phyloP scores from a whole-genome alignment of 2,113 vertebrate species.

The Oophaga pumilio region DNA sequence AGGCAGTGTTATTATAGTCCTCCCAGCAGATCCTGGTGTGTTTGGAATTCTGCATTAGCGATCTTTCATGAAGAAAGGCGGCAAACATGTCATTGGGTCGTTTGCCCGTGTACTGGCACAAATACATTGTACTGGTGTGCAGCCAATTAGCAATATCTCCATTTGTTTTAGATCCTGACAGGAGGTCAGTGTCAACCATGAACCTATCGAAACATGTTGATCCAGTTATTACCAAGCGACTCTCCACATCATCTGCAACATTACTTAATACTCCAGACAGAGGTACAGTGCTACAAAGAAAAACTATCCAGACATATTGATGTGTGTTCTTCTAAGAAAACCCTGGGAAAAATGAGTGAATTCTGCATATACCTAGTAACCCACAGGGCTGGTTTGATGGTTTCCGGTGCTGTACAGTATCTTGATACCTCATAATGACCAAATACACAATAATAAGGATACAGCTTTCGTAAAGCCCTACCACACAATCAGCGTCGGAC shows the following conservation, averaged over 20 bases:
- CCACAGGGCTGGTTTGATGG: background rate
- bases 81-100: background rate
- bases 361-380: background rate
- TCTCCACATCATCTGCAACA: slow-evolving; percentile 95
- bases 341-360: background rate
- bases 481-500: too few relatives aligned
- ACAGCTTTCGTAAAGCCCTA: background rate
- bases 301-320: background rate
- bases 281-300: slow-evolving; percentile 80
- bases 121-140: slow-evolving; percentile 65
- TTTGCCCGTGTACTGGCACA: background rate
- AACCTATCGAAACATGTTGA: slow-evolving; percentile 97
- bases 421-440: background rate
- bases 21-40: background rate
- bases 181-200: slow-evolving; percentile 95
- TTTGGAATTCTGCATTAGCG: slow-evolving; percentile 16
- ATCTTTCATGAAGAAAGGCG: background rate
- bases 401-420: too few relatives aligned
- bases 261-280: slow-evolving; percentile 95
- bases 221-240: slow-evolving; percentile 95
- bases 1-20: background rate
- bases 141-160: slow-evolving; percentile 77
- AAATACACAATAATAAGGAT: too few relatives aligned
- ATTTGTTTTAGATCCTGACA: slow-evolving; percentile 89
- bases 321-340: background rate